These are phyloP conservation scores for Verasper variegatus DNA, from an alignment of 2,113 vertebrate genomes.

Conservation along the genomic window DNA sequence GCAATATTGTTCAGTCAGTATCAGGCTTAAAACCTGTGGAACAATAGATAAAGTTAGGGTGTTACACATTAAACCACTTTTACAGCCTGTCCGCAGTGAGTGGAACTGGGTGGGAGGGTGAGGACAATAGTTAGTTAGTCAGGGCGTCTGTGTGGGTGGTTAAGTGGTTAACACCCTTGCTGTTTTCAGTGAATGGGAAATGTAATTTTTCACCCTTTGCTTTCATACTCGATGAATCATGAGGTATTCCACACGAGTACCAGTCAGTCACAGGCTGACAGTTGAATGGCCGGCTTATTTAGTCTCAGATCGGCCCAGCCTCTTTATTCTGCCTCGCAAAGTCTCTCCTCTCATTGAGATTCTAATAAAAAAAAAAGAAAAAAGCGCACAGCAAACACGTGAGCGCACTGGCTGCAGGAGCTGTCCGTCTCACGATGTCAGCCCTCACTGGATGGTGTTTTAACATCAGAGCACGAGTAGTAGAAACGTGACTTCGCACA, in stretches of 20 bases:
- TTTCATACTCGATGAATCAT: slow-evolving; percentile 64
- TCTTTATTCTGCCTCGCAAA: slow-evolving; percentile 38
- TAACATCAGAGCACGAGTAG: slow-evolving; percentile 33
- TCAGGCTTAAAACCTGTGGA: slow-evolving; percentile 29
- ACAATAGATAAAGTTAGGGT: slow-evolving; percentile 44
- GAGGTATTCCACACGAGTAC: slow-evolving; percentile 53
- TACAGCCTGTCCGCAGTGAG: slow-evolving; percentile 47
- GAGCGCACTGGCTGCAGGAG: slow-evolving; percentile 20
- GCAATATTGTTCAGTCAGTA: not conserved
- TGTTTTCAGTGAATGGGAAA: slow-evolving; percentile 41
- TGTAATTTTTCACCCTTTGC: slow-evolving; percentile 55
- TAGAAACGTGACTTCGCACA: slow-evolving; percentile 57
- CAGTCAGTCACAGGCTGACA: slow-evolving; percentile 70
- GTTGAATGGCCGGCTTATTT: slow-evolving; percentile 69
- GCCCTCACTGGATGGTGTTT: slow-evolving; percentile 13
- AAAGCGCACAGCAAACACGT: not conserved
- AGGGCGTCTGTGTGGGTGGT: slow-evolving; percentile 63
- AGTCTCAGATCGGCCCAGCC: slow-evolving; percentile 32
- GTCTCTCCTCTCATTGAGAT: slow-evolving; percentile 27
- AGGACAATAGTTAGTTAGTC: slow-evolving; percentile 54
- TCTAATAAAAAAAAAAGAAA: slow-evolving; percentile 10
- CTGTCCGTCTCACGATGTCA: slow-evolving; percentile 7
- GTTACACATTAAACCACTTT: slow-evolving; percentile 73
- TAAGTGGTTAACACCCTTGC: slow-evolving; percentile 67
- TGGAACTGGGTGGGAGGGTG: slow-evolving; percentile 43